Evolutionary conservation across 2,888 invertebrate species (phyloP), one percentile per base, ranked within the genome.

Genomic region (Pasiphila rectangulata): DNA sequence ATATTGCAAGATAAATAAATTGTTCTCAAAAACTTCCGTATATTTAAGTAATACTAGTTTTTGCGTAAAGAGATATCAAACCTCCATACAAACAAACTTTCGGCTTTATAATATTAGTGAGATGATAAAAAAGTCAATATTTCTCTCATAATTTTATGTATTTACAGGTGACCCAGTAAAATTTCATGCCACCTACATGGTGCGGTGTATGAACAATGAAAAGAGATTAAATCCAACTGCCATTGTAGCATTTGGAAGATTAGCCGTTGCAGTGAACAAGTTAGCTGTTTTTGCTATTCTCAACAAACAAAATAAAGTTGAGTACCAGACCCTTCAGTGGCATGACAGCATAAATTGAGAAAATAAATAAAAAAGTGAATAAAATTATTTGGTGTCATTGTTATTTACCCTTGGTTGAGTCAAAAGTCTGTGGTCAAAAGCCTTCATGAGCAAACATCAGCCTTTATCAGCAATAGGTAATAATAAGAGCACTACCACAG

Each of bases 241-340:
- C 56, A 67, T 95, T 10, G 91, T 95, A 4, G 87, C 92, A 0
- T 92, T 92, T 71, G 94, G 94, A 27, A 89, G 96, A 54, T 75
- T 96, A 20, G 93, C 94, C 2, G 93, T 94, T 3, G 91, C 92
- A 56, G 96, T 96, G 0, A 94, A 94, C 69, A 96, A 96, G 82
- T 86, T 92, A 54, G 92, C 94, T 44, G 89, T 95, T 3, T 81
- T 95, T 54, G 95, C 94, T 5, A 91, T 90, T 61, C 55, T 84
- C 43, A 79, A 89, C 64, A 61, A 71, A 41, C 61, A 77, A 55
- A 72, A 75, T 30, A 67, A 72, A 59, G 73, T 91, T 4, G 75
- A 79, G 59, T 92, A 91, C 71, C 89, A 92, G 65, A 90, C 91
- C 38, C 67, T 92, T 29, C 90, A 90, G 54, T 92, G 92, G 92